Evolutionary conservation across 2,113 vertebrate genomes (phyloP).

Genomic region (Struthio camelus): DNA sequence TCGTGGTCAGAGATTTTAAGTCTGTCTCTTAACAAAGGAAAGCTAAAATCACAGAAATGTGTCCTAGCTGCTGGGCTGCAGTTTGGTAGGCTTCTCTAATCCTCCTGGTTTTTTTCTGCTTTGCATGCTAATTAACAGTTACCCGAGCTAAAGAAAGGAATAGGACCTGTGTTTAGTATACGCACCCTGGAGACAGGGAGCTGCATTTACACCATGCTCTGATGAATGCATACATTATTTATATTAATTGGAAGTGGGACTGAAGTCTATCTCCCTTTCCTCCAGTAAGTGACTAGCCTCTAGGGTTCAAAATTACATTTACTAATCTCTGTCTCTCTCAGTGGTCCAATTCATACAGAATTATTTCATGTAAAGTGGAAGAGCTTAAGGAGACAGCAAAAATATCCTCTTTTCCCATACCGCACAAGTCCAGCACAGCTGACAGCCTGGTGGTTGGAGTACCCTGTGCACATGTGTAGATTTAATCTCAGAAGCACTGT

Average conservation of each 20-base stretch:
- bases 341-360: slow-evolving; percentile 29
- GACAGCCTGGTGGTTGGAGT: background rate
- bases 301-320: slow-evolving; percentile 44
- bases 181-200: background rate
- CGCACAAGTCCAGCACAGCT: background rate
- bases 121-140: background rate
- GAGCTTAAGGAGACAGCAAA: background rate
- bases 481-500: background rate
- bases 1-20: background rate
- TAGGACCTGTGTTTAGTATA: background rate
- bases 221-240: background rate
- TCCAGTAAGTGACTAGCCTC: slow-evolving; percentile 6
- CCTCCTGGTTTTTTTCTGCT: background rate
- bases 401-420: background rate
- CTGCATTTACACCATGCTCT: background rate
- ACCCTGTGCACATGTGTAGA: fast-evolving
- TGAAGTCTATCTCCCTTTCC: slow-evolving; percentile 14
- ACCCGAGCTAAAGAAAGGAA: background rate
- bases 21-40: background rate
- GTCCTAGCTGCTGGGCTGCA: background rate
- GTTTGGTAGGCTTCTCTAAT: background rate
- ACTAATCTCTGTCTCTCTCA: slow-evolving; percentile 22
- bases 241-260: slow-evolving; percentile 15
- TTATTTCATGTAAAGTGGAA: slow-evolving; percentile 7
- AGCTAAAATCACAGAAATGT: background rate